These are phyloP conservation scores for Lissocephala sabroskyi DNA, from an alignment of 2,888 invertebrate species.

Conservation along the genomic window DNA sequence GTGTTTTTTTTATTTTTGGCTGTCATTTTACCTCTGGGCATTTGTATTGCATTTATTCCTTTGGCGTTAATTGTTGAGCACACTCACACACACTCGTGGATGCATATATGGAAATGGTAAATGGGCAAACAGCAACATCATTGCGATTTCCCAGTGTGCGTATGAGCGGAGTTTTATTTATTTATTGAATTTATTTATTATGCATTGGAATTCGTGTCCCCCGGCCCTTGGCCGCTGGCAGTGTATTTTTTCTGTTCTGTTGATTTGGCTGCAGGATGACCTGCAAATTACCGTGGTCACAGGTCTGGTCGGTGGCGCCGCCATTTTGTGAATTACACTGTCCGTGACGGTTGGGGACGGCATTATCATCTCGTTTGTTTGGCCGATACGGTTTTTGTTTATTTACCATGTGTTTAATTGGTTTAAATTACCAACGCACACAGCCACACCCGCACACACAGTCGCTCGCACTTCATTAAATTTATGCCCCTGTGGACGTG, in stretches of 20 bases:
- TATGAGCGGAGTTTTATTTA: not conserved
- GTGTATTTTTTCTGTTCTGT: conserved; percentile 6
- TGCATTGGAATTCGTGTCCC: conserved; percentile 2
- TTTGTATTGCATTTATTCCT: not conserved
- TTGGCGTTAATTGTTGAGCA: not conserved
- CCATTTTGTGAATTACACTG: not conserved
- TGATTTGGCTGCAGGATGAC: too few species aligned
- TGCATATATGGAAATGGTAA: not conserved
- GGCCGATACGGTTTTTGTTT: conserved; percentile 24
- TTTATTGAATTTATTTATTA: conserved; percentile 10
- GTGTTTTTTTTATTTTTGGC: not conserved
- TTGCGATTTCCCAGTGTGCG: not conserved
- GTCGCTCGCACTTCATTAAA: not conserved
- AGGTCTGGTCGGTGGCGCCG: not conserved
- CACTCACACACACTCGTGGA: not conserved
- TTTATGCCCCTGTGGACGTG: conserved; percentile 2
- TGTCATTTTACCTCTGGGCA: not conserved
- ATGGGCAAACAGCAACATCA: too few species aligned
- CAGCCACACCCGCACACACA: not conserved
- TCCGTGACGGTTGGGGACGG: not conserved
- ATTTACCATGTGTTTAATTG: conserved; percentile 44
- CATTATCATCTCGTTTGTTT: conserved; percentile 4
- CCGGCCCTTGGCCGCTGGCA: not conserved
- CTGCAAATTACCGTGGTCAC: not conserved
- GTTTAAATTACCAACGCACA: conserved; percentile 41